Evolutionary conservation across 2,113 vertebrate species (phyloP), one percentile per base, ranked within the genome.

Genomic region (Marcusenius ussheri): DNA sequence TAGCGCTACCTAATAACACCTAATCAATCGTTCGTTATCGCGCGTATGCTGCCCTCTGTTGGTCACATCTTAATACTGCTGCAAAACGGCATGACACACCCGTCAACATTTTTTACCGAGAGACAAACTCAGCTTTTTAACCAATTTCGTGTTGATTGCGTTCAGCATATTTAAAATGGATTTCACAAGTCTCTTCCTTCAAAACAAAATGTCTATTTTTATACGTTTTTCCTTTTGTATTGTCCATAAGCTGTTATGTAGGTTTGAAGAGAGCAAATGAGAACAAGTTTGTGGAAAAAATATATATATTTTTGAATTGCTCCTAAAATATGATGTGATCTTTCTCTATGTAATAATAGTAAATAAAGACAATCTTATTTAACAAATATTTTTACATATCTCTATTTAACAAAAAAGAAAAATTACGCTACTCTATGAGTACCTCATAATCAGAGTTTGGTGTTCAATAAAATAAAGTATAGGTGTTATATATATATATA

Each of bases 31-130:
- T 50, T 47, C 9, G 7, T 46, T 50, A n/a, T 86, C 24, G 24
- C 17, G 80, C 83, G 80, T 85, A 42, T 89, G 89, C 80, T 85
- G 80, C 50, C 80, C 50, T 47, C 51, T n/a, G 39, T 51, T 89
- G 89, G 89, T 35, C 39, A 15, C 35, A 10, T 46, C 8, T 46
- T 39, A 24, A 35, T 46, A 84, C 51, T 62, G 51, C 89, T 13
- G 46, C 56, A 49, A 74, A 45, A 24, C 74, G 74, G 15, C 74
- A 31, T 70, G n/a, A 70, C 62, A 4, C 62, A 11, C 3, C 10
- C 62, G n/a, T 27, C 31, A 77, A 35, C 31, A 77, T 17, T 45
- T n/a, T 66, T 62, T 31, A n/a, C n/a, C 27, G 0, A 88, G 27
- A 87, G 15, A 62, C 9, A 53, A 24, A 89, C 11, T 62, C 31